These are phyloP conservation scores for Psittacula echo DNA, from an alignment of 2,797 vertebrate species.

Conservation along the genomic window DNA sequence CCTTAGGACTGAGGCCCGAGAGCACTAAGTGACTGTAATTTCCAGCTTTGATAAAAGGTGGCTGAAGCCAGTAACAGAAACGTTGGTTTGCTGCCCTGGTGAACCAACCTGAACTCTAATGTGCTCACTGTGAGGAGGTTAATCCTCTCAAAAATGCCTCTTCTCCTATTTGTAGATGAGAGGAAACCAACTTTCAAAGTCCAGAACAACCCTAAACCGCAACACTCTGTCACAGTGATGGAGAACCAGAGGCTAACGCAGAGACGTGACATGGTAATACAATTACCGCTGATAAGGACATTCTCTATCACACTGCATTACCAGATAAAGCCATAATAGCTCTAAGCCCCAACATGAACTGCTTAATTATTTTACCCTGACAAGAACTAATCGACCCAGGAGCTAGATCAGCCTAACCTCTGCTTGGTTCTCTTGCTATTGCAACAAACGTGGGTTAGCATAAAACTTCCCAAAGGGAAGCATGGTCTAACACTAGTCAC, in stretches of 20 bases:
- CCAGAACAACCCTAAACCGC: not conserved
- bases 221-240: accelerated
- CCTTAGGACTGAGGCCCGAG: not conserved
- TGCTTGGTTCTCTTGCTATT: not conserved
- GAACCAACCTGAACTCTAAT: not conserved
- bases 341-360: not conserved
- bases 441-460: not conserved
- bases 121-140: not conserved
- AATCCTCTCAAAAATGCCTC: not conserved
- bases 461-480: not conserved
- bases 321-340: not conserved
- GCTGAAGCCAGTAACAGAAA: not conserved
- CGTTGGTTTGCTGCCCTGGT: not conserved
- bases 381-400: not conserved
- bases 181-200: not conserved
- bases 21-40: not conserved
- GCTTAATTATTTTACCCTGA: not conserved
- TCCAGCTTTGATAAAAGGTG: not conserved
- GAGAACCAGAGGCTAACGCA: not conserved
- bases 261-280: accelerated
- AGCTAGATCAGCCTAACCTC: not conserved
- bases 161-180: not conserved
- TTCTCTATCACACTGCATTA: not conserved
- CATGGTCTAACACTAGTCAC: not conserved
- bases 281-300: not conserved